A percentile compares a stretch with the other conserved stretches of the same genome.
These are phyloP conservation scores for Cotesia typhae DNA, from an alignment of 1,140 invertebrate genomes.

Conservation along the genomic window DNA sequence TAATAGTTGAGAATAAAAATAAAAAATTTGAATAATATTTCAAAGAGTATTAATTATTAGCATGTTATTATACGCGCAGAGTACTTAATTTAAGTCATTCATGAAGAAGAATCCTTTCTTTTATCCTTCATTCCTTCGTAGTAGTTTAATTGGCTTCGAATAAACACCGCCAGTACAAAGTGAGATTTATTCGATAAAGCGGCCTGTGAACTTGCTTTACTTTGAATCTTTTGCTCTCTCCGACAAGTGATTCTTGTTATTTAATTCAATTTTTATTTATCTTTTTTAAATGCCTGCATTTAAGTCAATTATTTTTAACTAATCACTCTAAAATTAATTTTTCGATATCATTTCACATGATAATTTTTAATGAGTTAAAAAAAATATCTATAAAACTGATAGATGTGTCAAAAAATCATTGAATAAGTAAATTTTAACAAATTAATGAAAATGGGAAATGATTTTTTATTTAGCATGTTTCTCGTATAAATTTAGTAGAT, in stretches of 20 bases:
- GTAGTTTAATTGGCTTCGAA: conserved; percentile 34
- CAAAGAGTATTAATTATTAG: conserved; percentile 14
- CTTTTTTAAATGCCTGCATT: not conserved
- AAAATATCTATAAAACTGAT: not conserved
- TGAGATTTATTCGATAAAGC: conserved; percentile 35
- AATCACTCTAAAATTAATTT: too few relatives aligned
- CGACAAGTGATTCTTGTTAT: conserved; percentile 23
- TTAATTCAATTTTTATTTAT: not conserved
- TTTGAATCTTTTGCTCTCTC: not conserved
- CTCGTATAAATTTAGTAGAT: conserved; percentile 29
- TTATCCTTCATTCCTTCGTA: conserved; percentile 12
- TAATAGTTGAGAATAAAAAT: not conserved
- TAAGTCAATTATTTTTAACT: not conserved
- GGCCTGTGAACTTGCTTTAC: conserved; percentile 17
- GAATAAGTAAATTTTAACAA: not conserved
- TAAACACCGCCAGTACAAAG: conserved; percentile 33
- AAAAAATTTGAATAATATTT: conserved; percentile 12
- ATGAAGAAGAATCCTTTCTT: conserved; percentile 3
- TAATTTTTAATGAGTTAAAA: not conserved
- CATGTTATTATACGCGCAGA: conserved; percentile 19
- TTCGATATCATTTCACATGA: too few relatives aligned
- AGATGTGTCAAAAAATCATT: not conserved
- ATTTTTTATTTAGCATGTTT: conserved; percentile 27
- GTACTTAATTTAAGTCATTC: conserved; percentile 3
- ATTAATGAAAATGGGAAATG: conserved; percentile 14